Evolutionary conservation across 2,797 vertebrate genomes (phyloP).

Genomic region (Sebastes taczanowskii): DNA sequence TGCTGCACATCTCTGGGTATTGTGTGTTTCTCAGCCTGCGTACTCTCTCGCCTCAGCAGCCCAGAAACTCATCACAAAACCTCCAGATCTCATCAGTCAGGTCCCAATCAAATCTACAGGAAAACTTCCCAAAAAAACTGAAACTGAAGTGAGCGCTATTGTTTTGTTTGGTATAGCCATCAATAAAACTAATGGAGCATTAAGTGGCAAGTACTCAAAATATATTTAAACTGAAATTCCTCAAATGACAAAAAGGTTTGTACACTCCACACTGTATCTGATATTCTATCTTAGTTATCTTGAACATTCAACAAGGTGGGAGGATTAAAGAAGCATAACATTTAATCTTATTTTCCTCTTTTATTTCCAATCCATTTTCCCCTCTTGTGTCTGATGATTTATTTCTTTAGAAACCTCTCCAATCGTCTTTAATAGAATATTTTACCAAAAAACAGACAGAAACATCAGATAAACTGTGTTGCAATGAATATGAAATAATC

Average conservation of each 20-base stretch:
- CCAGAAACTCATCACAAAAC: conserved; percentile 7
- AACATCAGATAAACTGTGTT: not conserved
- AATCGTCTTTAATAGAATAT: not conserved
- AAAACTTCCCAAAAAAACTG: not conserved
- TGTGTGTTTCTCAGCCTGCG: conserved; percentile 3
- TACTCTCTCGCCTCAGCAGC: not conserved
- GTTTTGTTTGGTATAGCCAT: not conserved
- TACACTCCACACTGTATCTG: not conserved
- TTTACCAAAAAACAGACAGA: not conserved
- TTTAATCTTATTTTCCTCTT: not conserved
- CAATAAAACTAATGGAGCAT: not conserved
- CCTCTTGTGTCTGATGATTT: not conserved
- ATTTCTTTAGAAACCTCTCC: not conserved
- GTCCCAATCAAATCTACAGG: not conserved
- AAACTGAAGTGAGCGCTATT: not conserved
- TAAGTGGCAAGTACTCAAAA: not conserved
- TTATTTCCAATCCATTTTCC: not conserved
- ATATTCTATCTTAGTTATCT: not conserved
- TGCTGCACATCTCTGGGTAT: conserved; percentile 14
- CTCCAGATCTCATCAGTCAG: not conserved
- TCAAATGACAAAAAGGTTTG: not conserved
- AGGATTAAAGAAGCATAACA: not conserved
- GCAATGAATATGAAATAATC: not conserved
- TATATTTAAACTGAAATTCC: not conserved
- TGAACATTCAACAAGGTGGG: not conserved